Evolutionary conservation across 2,888 invertebrate genomes (phyloP).

Genomic region (Dryocosmus kuriphilus): DNA sequence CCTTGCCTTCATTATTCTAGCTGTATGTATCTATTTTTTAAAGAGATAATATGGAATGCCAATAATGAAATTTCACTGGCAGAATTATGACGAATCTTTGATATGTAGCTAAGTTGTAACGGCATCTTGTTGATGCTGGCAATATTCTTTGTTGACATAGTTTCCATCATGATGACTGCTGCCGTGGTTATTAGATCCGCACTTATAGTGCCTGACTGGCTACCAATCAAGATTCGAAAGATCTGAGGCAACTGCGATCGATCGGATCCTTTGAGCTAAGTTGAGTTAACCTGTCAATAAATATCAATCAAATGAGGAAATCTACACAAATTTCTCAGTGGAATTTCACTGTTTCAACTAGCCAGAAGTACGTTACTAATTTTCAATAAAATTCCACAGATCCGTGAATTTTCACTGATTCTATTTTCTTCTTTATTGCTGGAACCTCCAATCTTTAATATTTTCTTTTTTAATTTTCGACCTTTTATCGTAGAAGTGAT

Average conservation of each 20-base stretch:
- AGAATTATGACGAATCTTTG: conserved; percentile 7
- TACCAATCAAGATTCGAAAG: conserved; percentile 33
- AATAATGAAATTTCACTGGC: not conserved
- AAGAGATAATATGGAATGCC: not conserved
- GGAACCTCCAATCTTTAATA: too few relatives aligned
- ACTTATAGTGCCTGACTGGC: conserved; percentile 51
- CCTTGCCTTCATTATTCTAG: too few relatives aligned
- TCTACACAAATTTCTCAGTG: not conserved
- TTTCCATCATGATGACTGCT: conserved; percentile 49
- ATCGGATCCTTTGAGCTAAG: conserved; percentile 57
- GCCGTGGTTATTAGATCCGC: conserved; percentile 56
- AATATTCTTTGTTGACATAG: conserved; percentile 68
- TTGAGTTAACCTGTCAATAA: conserved; percentile 57
- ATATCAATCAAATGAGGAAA: conserved; percentile 51
- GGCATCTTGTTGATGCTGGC: conserved; percentile 71
- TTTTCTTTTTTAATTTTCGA: too few relatives aligned
- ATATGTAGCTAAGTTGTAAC: conserved; percentile 53
- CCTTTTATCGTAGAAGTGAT: too few relatives aligned
- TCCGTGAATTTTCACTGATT: too few relatives aligned
- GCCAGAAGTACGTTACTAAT: too few relatives aligned
- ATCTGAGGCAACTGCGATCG: conserved; percentile 34
- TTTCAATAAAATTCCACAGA: too few relatives aligned
- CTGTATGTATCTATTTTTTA: not conserved
- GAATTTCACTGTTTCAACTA: too few relatives aligned
- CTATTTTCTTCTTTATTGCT: too few relatives aligned